Percentiles rank a stretch among this genome's conserved stretches.
phyloP scores from a whole-genome alignment of 1,140 invertebrate genomes.

The Elymnias hypermnestra region DNA sequence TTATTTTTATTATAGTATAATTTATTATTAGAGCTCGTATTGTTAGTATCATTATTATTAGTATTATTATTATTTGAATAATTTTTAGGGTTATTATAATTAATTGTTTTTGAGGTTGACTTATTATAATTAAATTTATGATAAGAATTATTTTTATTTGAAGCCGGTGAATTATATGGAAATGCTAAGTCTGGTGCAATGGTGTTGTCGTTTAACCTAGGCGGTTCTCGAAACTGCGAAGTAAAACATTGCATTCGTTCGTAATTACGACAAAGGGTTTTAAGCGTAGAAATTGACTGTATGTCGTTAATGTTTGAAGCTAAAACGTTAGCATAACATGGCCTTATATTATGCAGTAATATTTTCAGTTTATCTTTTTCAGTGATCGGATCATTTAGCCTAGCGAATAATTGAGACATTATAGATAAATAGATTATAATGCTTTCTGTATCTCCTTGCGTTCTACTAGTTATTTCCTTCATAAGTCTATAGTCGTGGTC shows the following conservation, averaged over 20 bases:
- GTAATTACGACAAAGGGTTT: constrained; percentile 22
- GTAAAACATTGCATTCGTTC: constrained; percentile 22
- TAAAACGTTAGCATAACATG: constrained; percentile 25
- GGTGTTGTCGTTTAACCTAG: constrained; percentile 14
- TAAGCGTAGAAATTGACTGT: constrained; percentile 10
- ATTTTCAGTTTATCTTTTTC: constrained; percentile 31
- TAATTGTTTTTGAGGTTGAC: too few relatives aligned
- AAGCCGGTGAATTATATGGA: too few relatives aligned
- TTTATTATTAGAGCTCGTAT: too few relatives aligned
- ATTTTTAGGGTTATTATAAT: too few relatives aligned
- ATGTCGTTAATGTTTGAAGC: constrained; percentile 10
- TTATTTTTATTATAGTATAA: too few relatives aligned
- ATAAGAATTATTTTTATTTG: too few relatives aligned
- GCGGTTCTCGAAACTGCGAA: constrained; percentile 22
- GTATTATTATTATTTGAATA: too few relatives aligned
- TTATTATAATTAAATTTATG: too few relatives aligned
- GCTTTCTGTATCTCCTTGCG: constrained; percentile 35
- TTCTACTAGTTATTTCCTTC: constrained; percentile 32
- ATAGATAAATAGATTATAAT: constrained; percentile 37
- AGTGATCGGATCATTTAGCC: constrained; percentile 14
- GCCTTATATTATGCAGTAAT: constrained; percentile 27
- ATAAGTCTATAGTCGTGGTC: constrained; percentile 37
- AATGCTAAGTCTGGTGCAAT: constrained; percentile 31
- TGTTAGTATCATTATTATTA: too few relatives aligned
- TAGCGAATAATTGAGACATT: constrained; percentile 35